Evolutionary conservation across 1,140 invertebrate genomes (phyloP), one percentile per base, ranked within the genome.

Genomic region (Aphaenogaster floridana): DNA sequence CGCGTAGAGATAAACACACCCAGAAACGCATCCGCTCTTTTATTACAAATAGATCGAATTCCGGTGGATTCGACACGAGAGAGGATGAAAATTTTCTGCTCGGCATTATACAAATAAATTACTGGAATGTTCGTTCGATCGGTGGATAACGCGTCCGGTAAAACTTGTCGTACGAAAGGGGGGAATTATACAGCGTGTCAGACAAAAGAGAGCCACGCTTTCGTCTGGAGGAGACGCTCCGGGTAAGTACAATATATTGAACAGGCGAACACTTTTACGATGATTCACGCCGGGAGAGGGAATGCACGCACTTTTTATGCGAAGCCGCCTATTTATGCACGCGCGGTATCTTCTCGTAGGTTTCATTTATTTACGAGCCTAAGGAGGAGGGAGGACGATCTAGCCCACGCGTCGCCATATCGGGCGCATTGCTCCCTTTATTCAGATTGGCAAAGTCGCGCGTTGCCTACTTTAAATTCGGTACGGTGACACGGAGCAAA

Each of bases 331-430:
- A 85, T 86, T 86, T 90, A 80, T 87, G 84, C 57, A 74, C 63
- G 54, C 66, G 77, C 72, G 45, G 86, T 86, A 90, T 83, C 85
- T 86, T 86, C 80, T 80, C 87, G 87, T 92, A 88, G 89, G 86
- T 91, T 93, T 92, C 87, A 88, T 92, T 90, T 92, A 92, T 92
- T 88, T 90, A 74, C 78, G 79, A 79, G 80, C 52, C 72, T 86
- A 69, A 84, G 69, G 28, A 61, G 50, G 54, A 57, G 15, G 63
- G 34, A 34, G 66, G 21, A 72, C 66, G 66, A 68, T 71, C 68
- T 88, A 87, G 90, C 88, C 91, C 91, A 92, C 91, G 90, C 89
- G 39, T 72, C 84, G 86, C 87, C 88, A 83, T 89, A 84, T 89
- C 68, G 88, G 66, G 86, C 50, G 63, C 80, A 63, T 66, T 76